Evolutionary conservation across 2,113 vertebrate species (phyloP), one percentile per base, ranked within the genome.

Genomic region (Nannospalax galili): DNA sequence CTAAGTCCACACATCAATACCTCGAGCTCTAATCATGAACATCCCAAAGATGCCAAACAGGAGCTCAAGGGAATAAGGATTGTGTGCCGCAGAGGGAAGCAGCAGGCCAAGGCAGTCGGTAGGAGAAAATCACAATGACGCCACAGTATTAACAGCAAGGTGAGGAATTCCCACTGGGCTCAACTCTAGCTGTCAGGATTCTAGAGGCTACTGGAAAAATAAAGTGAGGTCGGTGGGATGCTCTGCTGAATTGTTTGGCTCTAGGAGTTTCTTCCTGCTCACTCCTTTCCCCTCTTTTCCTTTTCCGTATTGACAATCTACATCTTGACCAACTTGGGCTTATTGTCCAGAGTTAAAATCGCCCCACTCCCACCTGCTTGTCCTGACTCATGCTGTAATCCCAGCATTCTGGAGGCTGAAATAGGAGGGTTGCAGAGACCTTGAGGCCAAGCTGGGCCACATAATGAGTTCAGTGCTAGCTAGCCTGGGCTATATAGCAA

Each of bases 331-430:
- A 35, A 24, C 19, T 56, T 32, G 56, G 77, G 14, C 56, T 24
- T 19, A 56, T 58, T 58, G 52, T 4, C 35, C 48, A n/a, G 2
- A n/a, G n/a, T n/a, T 7, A 56, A 56, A 56, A 24, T 0, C 74
- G 3, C 7, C 11, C 3, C 30, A 16, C 26, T 10, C 20, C 19
- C 2, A 10, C 32, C 32, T n/a, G 32, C n/a, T 17, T n/a, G 20
- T 56, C 19, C 32, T n/a, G 52, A 5, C 20, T 58, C 77, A n/a
- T 78, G 45, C 32, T n/a, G 56, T 11, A 58, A 11, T 79, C 48
- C 22, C 48, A 79, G 77, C 48, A 22, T 28, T 52, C 77, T 56
- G 48, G 20, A 56, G 32, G 32, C 48, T n/a, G 32, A 56, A 48
- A 16, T 35, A 56, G 22, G 17, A 10, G 9, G 74, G 35, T 52